These are phyloP conservation scores for Palythoa grandis DNA, from an alignment of 92 coral and sea anemone genomes.

Conservation along the genomic window DNA sequence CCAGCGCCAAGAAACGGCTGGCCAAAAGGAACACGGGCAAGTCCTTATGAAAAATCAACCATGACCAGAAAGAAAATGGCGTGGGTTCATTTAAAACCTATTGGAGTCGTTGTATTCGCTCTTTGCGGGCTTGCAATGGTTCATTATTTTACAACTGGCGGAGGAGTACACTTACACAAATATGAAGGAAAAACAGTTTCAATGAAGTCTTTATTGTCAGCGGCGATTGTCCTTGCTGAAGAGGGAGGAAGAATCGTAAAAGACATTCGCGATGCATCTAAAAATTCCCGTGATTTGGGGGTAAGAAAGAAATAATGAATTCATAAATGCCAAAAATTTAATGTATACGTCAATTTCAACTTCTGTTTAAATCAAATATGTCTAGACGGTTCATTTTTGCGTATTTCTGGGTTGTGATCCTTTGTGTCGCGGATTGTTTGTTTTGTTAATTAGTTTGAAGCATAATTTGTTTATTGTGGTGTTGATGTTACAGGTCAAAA, in stretches of 20 bases:
- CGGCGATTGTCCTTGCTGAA: constrained; percentile 42
- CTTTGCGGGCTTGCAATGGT: constrained; percentile 37
- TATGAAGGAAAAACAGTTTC: constrained; percentile 44
- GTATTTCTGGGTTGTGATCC: no score
- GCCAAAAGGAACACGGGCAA: background rate
- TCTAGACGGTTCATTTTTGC: no score
- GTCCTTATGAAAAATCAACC: background rate
- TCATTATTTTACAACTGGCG: constrained; percentile 45
- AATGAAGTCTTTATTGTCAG: constrained; percentile 23
- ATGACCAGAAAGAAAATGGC: constrained; percentile 34
- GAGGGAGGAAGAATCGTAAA: constrained; percentile 34
- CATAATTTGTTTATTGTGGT: no score
- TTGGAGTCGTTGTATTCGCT: constrained; percentile 25
- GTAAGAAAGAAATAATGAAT: background rate
- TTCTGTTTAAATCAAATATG: no score
- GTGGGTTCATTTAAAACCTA: constrained; percentile 25
- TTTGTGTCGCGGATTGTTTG: no score
- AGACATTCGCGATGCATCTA: constrained; percentile 28
- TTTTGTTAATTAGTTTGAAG: no score
- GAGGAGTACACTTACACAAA: constrained; percentile 29
- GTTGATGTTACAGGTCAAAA: no score
- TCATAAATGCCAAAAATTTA: no score
- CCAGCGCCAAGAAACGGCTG: background rate
- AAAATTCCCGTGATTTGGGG: constrained; percentile 24
- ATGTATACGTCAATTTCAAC: no score